Conservation (phyloP, 2,888 invertebrate genomes). For the Oegoconia quadripuncta region DNA sequence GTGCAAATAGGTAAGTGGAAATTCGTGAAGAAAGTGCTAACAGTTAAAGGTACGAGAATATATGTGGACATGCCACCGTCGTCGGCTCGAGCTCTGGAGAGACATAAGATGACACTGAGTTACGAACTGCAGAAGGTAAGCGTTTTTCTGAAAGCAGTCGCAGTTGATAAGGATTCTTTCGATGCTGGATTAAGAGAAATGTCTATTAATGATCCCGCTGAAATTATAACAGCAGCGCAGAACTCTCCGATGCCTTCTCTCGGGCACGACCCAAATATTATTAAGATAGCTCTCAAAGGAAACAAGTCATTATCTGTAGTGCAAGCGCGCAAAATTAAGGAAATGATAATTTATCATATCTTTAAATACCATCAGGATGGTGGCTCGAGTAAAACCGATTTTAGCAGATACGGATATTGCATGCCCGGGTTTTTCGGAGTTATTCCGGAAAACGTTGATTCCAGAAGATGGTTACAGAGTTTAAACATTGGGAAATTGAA, state of each 20-base stretch:
- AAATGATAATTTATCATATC: conserved; percentile 50
- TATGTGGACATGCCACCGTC: conserved; percentile 69
- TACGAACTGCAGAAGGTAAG: conserved; percentile 66
- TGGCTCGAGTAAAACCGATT: conserved; percentile 47
- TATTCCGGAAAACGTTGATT: conserved; percentile 52
- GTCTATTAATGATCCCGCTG: conserved; percentile 26
- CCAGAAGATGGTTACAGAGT: conserved; percentile 50
- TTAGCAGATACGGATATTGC: conserved; percentile 53
- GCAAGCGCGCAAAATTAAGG: conserved; percentile 56
- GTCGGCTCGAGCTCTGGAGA: conserved; percentile 54
- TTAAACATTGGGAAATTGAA: conserved; percentile 48
- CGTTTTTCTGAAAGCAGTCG: conserved; percentile 58
- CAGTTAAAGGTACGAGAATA: conserved; percentile 52
- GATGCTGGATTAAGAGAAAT: conserved; percentile 50
- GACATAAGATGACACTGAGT: conserved; percentile 55
- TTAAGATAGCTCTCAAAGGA: conserved; percentile 53
- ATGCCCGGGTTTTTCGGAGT: conserved; percentile 53
- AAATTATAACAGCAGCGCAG: conserved; percentile 30
- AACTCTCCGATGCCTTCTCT: conserved; percentile 50
- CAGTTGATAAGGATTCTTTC: conserved; percentile 61
- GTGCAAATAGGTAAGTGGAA: conserved; percentile 64
- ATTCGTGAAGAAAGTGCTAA: conserved; percentile 57
- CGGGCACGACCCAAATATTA: conserved; percentile 32
- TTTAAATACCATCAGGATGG: conserved; percentile 48
- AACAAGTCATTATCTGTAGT: conserved; percentile 37